Evolutionary conservation across 2,113 vertebrate species (phyloP).

Genomic region (Hippocampus zosterae): DNA sequence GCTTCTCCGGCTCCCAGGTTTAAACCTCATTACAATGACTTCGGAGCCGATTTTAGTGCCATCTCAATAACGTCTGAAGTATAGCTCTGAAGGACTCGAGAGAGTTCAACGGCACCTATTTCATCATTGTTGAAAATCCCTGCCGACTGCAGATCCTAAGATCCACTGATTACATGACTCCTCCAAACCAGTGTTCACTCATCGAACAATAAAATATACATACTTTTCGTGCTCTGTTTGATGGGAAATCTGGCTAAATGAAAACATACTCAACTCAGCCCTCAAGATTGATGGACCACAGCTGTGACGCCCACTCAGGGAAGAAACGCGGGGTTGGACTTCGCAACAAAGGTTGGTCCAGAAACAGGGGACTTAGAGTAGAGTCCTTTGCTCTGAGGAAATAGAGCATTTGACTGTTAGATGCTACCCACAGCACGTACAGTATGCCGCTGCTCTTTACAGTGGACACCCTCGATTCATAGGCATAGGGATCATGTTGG

Average conservation of each 20-base stretch:
- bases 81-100: not conserved
- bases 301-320: too few relatives aligned
- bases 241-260: not conserved
- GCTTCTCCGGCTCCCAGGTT: not conserved
- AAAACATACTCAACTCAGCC: too few relatives aligned
- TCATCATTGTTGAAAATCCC: not conserved
- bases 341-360: not conserved
- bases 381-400: too few relatives aligned
- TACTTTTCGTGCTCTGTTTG: not conserved
- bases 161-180: not conserved
- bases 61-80: not conserved
- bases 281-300: too few relatives aligned
- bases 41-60: not conserved
- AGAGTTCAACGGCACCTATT: not conserved
- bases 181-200: not conserved
- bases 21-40: not conserved
- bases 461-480: too few relatives aligned
- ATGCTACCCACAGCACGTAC: too few relatives aligned
- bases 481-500: too few relatives aligned
- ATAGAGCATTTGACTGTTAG: too few relatives aligned
- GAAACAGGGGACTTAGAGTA: not conserved
- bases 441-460: too few relatives aligned
- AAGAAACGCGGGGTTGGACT: not conserved
- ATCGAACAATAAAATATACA: not conserved
- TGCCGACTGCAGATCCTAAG: too few relatives aligned